Evolutionary conservation across 1,140 invertebrate species (phyloP), one percentile per base, ranked within the genome.

Genomic region (Aphelenchoides fujianensis): DNA sequence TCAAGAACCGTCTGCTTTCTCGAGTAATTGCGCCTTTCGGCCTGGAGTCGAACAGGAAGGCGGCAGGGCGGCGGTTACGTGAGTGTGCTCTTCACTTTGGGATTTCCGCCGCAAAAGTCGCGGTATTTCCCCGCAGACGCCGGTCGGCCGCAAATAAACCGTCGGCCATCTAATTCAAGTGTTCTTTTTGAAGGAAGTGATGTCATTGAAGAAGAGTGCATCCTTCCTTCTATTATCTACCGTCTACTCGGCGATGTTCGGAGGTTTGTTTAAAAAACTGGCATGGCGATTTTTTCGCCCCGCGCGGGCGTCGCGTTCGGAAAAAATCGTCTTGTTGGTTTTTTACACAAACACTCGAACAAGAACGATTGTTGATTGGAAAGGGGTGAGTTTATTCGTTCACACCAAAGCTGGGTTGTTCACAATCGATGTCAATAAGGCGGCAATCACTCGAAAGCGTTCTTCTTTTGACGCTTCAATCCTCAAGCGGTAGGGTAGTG

Each of bases 221-320:
- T 59, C 19, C 5, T 59, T 59, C 34, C 55, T 30, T 16, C 19
- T 5, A 27, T 59, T 59, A 59, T 5, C 5, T 19, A 7, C 34
- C 19, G 19, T 59, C 7, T 19, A 7, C 12, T 32, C 7, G 34
- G 7, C 5, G 55, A 59, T 7, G 28, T 5, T 16, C 23, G 41
- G 23, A 23, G 23, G 5, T 7, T 59, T 59, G 55, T 5, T 7
- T 59, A 59, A 59, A 59, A 59, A 59, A 59, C 55, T 59, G 34
- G 23, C 55, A 59, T 19, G 5, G 5, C 23, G 19, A 5, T 59
- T 59, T 59, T 5, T 59, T 48, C 23, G 12, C 12, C 12, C 23
- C 23, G 41, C 12, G 12, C 12, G 23, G 23, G 41, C 41, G n/a
- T n/a, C n/a, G 41, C 41, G 41, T 48, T 12, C 41, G 23, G 12